A percentile compares a stretch with the other conserved stretches of the same genome.
phyloP scores from a whole-genome alignment of 2,888 invertebrate genomes.

The Byasa hedistus region DNA sequence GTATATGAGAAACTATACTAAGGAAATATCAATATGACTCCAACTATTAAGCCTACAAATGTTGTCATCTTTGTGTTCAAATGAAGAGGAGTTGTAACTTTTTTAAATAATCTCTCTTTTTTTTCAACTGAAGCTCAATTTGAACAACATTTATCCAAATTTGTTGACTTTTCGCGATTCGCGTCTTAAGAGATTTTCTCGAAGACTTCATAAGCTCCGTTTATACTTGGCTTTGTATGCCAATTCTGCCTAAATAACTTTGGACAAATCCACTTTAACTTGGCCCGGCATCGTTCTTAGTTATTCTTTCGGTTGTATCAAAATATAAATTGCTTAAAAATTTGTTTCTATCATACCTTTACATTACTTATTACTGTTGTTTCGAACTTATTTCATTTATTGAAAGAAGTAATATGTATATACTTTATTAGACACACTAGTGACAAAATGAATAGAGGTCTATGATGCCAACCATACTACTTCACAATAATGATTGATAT shows the following conservation, averaged over 20 bases:
- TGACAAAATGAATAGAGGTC: no score
- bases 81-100: background rate
- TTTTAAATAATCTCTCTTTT: background rate
- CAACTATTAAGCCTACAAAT: no score
- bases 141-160: constrained; percentile 1
- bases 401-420: no score
- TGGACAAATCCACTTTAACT: constrained; percentile 2
- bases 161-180: constrained; percentile 2
- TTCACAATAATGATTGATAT: no score
- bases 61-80: background rate
- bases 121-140: background rate
- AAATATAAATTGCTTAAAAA: background rate
- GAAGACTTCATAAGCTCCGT: background rate
- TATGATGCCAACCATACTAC: no score
- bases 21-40: no score
- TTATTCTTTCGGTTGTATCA: background rate
- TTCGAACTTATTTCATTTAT: no score
- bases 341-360: no score
- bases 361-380: no score
- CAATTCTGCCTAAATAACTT: constrained; percentile 1
- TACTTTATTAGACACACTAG: no score
- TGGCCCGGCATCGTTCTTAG: background rate
- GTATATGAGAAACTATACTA: no score
- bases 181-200: constrained; percentile 1
- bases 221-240: constrained; percentile 2